Base-by-base conservation (phyloP, 2,113 vertebrate species). In the Gadus chalcogrammus region DNA sequence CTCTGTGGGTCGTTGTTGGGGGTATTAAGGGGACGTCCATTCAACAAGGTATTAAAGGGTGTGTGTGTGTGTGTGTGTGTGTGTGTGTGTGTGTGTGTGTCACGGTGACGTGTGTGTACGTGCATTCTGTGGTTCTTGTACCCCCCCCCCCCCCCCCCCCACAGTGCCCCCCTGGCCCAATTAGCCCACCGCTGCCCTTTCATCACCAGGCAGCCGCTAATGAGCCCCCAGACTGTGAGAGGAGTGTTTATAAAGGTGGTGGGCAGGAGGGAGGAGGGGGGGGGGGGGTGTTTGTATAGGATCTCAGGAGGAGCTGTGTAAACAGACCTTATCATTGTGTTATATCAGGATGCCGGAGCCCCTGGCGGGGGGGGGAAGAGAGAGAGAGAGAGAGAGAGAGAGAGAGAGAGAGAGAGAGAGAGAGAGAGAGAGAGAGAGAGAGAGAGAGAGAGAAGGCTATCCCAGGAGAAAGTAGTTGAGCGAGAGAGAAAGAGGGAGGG, bases 11-110 rank as follows among this genome's bases (percentile, higher is more conserved):
- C 80, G 75, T 71, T 61, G 64, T 22, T 7, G 16, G 55, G 55
- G 9, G 84, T 77, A 85, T 78, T 79, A 68, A 79, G 82, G 70
- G 68, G 67, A 3, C 2, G 74, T 79, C 81, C 76, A 87, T 86
- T 89, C 86, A 81, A 27, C 73, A 61, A 61, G 73, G 61, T 66
- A 61, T 73, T 71, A 68, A 84, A 85, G 78, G 61, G 67, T 78
- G 71, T 52, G 60, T 24, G 78, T 1, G 38, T 12, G 28, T 53
- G 63, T 42, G 38, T 42, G 38, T 11, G 38, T 11, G 5, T 11
- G 42, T 48, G 42, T 13, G 42, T 13, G 8, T 13, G n/a, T 11
- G 38, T 11, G 5, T 11, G 38, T 42, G 42, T 48, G 31, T 35
- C 31, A 35, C 31, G 4, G 31, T 35, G 31, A 35, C 31, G 42